These are phyloP conservation scores for Crotophaga sulcirostris DNA, from an alignment of 2,113 vertebrate genomes.

Conservation along the genomic window DNA sequence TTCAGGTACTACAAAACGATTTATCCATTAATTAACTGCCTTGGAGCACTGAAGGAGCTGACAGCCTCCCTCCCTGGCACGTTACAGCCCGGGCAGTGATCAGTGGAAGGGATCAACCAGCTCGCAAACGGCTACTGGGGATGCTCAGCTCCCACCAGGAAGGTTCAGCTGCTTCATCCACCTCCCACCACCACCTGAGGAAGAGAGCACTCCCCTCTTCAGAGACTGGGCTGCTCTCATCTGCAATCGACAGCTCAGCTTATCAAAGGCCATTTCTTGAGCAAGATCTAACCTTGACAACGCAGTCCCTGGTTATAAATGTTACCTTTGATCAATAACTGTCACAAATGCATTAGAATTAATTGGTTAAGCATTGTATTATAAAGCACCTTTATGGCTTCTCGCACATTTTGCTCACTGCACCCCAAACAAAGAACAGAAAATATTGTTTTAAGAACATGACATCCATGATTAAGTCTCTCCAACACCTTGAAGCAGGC, in stretches of 20 bases:
- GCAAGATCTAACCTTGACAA: slow-evolving; percentile 42
- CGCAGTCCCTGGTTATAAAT: slow-evolving; percentile 34
- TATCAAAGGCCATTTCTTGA: slow-evolving; percentile 40
- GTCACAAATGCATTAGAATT: slow-evolving; percentile 37
- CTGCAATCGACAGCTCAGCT: slow-evolving; percentile 12
- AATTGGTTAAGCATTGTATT: slow-evolving; percentile 2
- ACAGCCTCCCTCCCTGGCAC: not conserved
- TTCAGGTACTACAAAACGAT: not conserved
- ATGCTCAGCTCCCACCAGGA: not conserved
- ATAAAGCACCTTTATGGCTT: slow-evolving; percentile 19
- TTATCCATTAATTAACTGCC: not conserved
- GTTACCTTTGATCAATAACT: slow-evolving; percentile 70
- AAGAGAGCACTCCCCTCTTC: not conserved
- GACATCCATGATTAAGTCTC: not conserved
- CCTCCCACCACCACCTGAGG: not conserved
- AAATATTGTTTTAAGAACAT: not conserved
- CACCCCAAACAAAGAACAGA: not conserved
- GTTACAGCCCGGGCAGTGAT: rapidly evolving
- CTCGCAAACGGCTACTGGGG: rapidly evolving
- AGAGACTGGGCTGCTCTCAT: not conserved
- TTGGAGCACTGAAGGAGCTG: rapidly evolving
- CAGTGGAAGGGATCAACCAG: not conserved
- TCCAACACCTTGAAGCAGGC: not conserved
- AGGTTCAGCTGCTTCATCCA: not conserved
- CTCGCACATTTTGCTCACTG: not conserved